Evolutionary conservation across 2,888 invertebrate genomes (phyloP).

Genomic region (Orthosia cruda): DNA sequence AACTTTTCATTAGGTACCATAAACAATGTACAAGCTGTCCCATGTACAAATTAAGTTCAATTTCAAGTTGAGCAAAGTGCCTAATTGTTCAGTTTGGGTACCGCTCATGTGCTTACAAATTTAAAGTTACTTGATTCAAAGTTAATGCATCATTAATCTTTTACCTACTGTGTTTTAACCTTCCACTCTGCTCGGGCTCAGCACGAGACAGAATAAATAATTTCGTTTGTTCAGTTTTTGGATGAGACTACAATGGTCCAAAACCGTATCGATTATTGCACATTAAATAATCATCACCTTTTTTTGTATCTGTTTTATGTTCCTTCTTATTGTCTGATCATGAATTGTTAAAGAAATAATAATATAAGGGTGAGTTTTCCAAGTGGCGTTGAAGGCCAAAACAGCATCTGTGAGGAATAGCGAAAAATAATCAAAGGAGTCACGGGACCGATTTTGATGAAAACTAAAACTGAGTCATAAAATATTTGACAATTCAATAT

Average conservation of each 20-base stretch:
- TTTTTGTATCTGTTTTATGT: too few species aligned
- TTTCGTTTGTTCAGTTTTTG: neutral
- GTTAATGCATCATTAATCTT: slow-evolving; percentile 49
- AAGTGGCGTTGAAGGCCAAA: too few species aligned
- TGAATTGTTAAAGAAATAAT: too few species aligned
- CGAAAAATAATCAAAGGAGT: too few species aligned
- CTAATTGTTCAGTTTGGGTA: slow-evolving; percentile 48
- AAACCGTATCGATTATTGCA: neutral
- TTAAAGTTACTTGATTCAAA: slow-evolving; percentile 44
- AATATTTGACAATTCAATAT: too few species aligned
- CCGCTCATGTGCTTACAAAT: slow-evolving; percentile 48
- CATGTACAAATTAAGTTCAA: slow-evolving; percentile 36
- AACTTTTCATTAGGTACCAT: neutral
- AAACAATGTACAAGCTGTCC: slow-evolving; percentile 2
- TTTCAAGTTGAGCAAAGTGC: slow-evolving; percentile 41
- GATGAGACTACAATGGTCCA: neutral
- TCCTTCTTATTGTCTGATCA: too few species aligned
- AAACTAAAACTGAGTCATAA: too few species aligned
- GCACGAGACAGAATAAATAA: neutral
- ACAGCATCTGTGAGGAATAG: too few species aligned
- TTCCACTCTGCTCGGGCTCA: slow-evolving; percentile 11
- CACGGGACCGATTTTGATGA: too few species aligned
- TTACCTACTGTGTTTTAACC: slow-evolving; percentile 1
- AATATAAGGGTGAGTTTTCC: too few species aligned
- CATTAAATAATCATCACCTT: too few species aligned